Percentiles rank a stretch among this genome's conserved stretches.
Conservation (phyloP, 2,888 invertebrate genomes). For the Polydrusus cervinus region DNA sequence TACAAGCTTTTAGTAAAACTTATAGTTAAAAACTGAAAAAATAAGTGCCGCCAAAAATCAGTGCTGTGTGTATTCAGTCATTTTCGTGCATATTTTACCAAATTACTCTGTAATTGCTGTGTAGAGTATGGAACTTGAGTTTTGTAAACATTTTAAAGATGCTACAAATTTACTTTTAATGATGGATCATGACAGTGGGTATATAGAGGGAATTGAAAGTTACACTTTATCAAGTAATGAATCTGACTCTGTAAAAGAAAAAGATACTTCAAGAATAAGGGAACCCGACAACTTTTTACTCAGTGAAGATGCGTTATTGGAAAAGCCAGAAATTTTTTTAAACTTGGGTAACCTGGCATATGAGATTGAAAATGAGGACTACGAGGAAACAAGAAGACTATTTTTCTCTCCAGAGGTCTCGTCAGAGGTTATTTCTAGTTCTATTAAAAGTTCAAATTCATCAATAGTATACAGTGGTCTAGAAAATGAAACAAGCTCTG, state of each 20-base stretch:
- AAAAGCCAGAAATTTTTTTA: constrained; percentile 61
- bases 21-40: not conserved
- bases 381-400: constrained; percentile 55
- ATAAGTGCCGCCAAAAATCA: constrained; percentile 28
- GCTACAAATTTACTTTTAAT: constrained; percentile 49
- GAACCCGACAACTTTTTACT: constrained; percentile 61
- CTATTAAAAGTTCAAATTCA: constrained; percentile 48
- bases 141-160: constrained; percentile 46
- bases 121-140: constrained; percentile 52
- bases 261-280: constrained; percentile 56
- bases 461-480: constrained; percentile 58
- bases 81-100: not conserved
- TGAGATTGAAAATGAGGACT: constrained; percentile 55
- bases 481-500: constrained; percentile 56
- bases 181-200: constrained; percentile 69
- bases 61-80: constrained; percentile 8
- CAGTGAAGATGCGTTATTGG: constrained; percentile 68
- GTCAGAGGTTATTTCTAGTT: constrained; percentile 38
- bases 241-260: constrained; percentile 62
- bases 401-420: constrained; percentile 57
- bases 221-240: constrained; percentile 66
- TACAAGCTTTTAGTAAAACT: not conserved
- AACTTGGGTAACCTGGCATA: constrained; percentile 33
- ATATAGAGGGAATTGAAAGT: constrained; percentile 54
- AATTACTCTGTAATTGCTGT: not conserved